Evolutionary conservation across 2,888 invertebrate genomes (phyloP), one percentile per base, ranked within the genome.

Genomic region (Drosophila infuscata): DNA sequence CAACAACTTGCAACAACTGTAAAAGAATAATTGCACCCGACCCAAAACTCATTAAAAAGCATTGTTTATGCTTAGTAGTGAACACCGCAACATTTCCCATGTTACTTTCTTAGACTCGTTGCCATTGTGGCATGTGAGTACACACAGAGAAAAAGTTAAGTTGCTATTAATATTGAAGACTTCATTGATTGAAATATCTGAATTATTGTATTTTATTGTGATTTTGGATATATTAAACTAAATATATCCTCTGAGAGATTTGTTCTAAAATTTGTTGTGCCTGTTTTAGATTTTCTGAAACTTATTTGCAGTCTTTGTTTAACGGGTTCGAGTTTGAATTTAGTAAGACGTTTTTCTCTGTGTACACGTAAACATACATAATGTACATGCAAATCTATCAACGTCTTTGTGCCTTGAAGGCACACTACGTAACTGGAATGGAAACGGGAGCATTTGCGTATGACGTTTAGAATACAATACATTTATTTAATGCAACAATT

Each of bases 401-500:
- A 83, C 74, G 82, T 81, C 79, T 74, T 77, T 81, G 79, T 79
- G 86, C 65, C 75, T 75, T 56, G 29, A 48, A 74, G 74, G 58
- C 78, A 38, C 30, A 30, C 41, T 46, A 38, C 63, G 64, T 52
- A 65, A 60, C 32, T 29, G 30, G 32, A 58, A 62, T 43, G 43
- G 35, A 15, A 36, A 57, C 30, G 32, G 32, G 57, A 53, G 49
- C 57, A 29, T 61, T 60, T 58, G 53, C 60, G 43, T 68, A 46
- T 49, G 62, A 61, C 67, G 54, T 53, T 51, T 32, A 38, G 79
- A 60, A 76, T 65, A 74, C 70, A 79, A 81, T 81, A 80, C 85
- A 86, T 86, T 86, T 88, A 78, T 82, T 78, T 80, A 86, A 88
- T 88, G 85, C 89, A 82, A 86, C 87, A 86, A 85, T 85, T 85